Evolutionary conservation across 2,113 vertebrate species (phyloP).

Genomic region (Hypanus sabinus): DNA sequence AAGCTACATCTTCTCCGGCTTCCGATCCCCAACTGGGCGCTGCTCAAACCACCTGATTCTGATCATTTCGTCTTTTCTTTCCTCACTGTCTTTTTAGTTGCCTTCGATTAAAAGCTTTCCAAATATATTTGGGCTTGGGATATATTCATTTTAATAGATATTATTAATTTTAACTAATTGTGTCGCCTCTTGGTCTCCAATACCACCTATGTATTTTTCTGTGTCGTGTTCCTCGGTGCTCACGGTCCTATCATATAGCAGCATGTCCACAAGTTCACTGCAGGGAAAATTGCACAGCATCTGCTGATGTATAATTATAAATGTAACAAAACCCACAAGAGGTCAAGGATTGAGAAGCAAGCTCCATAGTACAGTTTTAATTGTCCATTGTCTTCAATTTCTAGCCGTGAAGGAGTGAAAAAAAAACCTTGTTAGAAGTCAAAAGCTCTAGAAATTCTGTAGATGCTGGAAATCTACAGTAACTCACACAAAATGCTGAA

Average conservation of each 20-base stretch:
- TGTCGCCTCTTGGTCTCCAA: background rate
- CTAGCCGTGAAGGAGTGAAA: background rate
- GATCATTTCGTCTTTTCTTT: too few relatives aligned
- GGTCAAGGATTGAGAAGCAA: background rate
- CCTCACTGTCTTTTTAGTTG: too few relatives aligned
- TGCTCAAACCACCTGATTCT: too few relatives aligned
- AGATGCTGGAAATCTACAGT: too few relatives aligned
- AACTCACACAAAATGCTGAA: too few relatives aligned
- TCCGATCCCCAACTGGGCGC: too few relatives aligned
- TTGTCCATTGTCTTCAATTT: slow-evolving; percentile 22
- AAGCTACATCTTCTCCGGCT: too few relatives aligned
- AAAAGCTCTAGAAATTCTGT: too few relatives aligned
- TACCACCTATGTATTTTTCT: background rate
- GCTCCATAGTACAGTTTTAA: background rate
- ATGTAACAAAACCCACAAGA: background rate
- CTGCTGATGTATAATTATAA: background rate
- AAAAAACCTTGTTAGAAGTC: background rate
- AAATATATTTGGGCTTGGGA: background rate
- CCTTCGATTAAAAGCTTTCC: too few relatives aligned
- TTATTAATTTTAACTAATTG: too few relatives aligned
- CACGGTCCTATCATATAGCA: too few relatives aligned
- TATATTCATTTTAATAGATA: background rate
- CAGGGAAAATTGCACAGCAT: background rate
- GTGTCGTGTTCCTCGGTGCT: too few relatives aligned
- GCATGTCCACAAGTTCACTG: background rate